These are phyloP conservation scores for Tapera naevia DNA, from an alignment of 2,797 vertebrate species.

Conservation along the genomic window DNA sequence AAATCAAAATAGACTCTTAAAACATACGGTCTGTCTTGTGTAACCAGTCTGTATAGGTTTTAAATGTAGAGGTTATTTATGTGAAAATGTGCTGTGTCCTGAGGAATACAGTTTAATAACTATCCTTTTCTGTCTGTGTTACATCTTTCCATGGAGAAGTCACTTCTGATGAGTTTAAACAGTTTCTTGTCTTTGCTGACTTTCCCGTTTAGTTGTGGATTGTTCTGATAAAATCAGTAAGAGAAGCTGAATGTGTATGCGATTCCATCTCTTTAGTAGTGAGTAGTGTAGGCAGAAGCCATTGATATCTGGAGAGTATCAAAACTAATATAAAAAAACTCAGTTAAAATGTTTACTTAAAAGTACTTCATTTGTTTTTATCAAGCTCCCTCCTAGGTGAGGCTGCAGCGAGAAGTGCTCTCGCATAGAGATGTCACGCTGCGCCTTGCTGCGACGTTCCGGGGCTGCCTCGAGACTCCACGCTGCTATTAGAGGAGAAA, in stretches of 20 bases:
- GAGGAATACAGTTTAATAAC: neutral
- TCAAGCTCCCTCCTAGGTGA: neutral
- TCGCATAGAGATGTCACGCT: neutral
- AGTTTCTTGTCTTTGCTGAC: neutral
- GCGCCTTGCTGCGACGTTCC: neutral
- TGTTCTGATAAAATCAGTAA: neutral
- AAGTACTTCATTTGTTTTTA: neutral
- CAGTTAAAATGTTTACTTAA: neutral
- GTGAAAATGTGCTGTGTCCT: neutral
- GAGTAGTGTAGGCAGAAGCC: neutral
- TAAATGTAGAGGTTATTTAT: neutral
- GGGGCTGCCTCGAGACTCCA: slow-evolving; percentile 17
- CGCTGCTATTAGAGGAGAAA: neutral
- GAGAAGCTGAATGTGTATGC: neutral
- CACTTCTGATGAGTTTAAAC: neutral
- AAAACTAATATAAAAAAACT: neutral
- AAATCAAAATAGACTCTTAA: neutral
- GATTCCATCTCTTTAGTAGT: neutral
- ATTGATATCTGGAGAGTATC: neutral
- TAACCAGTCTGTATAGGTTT: neutral
- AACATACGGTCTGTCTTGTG: neutral
- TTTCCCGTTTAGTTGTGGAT: neutral
- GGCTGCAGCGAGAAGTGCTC: neutral
- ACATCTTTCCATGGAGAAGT: neutral
- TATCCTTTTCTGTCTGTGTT: neutral